These are phyloP conservation scores for Habropoda laboriosa DNA, from an alignment of 1,140 invertebrate species.

Conservation along the genomic window DNA sequence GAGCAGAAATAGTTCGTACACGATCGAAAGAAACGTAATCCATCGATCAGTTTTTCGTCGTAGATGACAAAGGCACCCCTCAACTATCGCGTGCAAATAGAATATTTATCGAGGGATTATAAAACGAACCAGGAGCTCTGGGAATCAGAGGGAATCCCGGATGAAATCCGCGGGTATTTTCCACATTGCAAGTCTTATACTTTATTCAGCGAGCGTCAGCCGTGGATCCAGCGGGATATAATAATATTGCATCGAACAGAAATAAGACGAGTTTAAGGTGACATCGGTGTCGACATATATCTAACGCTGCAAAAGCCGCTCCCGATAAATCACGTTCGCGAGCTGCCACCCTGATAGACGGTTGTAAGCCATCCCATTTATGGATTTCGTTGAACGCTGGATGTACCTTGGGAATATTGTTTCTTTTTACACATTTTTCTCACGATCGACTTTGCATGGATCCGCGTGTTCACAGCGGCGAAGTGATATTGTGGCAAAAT, in stretches of 20 bases:
- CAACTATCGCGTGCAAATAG: background rate
- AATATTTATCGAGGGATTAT: constrained; percentile 40
- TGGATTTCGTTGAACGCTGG: constrained; percentile 3
- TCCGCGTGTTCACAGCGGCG: background rate
- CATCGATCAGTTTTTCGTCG: background rate
- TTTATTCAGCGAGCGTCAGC: constrained; percentile 18
- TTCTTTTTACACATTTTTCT: background rate
- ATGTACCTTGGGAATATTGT: background rate
- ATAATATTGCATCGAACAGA: constrained; percentile 41
- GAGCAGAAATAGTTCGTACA: too few species aligned
- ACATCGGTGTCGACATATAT: constrained; percentile 12
- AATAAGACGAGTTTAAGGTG: constrained; percentile 26
- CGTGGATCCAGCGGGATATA: background rate
- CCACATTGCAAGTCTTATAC: background rate
- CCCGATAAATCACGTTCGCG: constrained; percentile 24
- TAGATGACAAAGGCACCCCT: background rate
- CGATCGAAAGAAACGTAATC: background rate
- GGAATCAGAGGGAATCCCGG: background rate
- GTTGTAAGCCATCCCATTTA: constrained; percentile 6
- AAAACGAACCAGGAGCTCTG: background rate
- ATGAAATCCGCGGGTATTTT: background rate
- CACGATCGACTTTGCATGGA: background rate
- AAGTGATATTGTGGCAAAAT: too few species aligned
- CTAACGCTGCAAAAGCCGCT: background rate
- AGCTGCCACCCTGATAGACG: background rate